Evolutionary conservation across 2,888 invertebrate genomes (phyloP).

Genomic region (Empis livida): DNA sequence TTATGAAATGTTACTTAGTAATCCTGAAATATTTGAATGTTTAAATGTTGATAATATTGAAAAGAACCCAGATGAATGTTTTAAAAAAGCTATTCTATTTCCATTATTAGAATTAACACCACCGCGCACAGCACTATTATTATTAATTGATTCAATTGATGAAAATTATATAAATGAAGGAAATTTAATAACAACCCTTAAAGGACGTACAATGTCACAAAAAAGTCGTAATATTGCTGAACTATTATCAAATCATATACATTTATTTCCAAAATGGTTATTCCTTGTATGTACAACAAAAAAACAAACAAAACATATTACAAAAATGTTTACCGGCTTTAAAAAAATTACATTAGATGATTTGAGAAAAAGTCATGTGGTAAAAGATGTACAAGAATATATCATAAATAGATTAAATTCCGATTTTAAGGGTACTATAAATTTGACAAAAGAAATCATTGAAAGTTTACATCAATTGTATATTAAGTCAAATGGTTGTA

Average conservation of each 20-base stretch:
- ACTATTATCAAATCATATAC: slow-evolving; percentile 76
- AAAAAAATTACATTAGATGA: slow-evolving; percentile 88
- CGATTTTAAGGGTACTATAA: slow-evolving; percentile 74
- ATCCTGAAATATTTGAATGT: slow-evolving; percentile 71
- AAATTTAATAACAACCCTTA: slow-evolving; percentile 41
- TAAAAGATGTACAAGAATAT: slow-evolving; percentile 90
- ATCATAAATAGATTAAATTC: slow-evolving; percentile 81
- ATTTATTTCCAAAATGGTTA: slow-evolving; percentile 86
- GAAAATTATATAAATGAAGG: slow-evolving; percentile 52
- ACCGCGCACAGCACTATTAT: slow-evolving; percentile 70
- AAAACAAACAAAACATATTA: slow-evolving; percentile 69
- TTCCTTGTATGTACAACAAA: slow-evolving; percentile 79
- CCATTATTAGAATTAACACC: slow-evolving; percentile 77
- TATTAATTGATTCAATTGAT: slow-evolving; percentile 87
- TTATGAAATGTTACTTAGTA: slow-evolving; percentile 60
- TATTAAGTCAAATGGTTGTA: slow-evolving; percentile 91
- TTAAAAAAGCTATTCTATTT: slow-evolving; percentile 75
- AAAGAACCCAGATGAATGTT: slow-evolving; percentile 80
- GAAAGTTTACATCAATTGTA: slow-evolving; percentile 89
- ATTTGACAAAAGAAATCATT: slow-evolving; percentile 82
- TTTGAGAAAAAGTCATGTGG: slow-evolving; percentile 74
- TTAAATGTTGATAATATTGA: slow-evolving; percentile 70
- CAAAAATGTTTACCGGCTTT: slow-evolving; percentile 75
- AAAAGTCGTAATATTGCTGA: slow-evolving; percentile 61
- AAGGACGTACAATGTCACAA: slow-evolving; percentile 30